Conservation (phyloP, 1,140 invertebrate species). For the Drosophila navojoa region DNA sequence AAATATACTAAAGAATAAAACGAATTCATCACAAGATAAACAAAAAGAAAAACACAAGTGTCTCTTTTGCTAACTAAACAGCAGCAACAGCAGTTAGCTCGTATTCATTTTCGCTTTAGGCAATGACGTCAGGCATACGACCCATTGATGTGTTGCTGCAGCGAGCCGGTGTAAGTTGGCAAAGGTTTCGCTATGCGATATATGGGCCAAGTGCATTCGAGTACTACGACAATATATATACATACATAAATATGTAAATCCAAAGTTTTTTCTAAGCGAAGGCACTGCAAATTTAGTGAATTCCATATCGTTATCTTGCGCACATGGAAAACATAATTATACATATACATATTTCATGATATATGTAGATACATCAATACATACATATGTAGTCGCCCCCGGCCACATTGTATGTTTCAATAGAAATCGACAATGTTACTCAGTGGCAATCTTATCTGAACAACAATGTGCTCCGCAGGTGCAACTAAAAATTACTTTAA, state of each 20-base stretch:
- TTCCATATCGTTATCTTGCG: background rate
- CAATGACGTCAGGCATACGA: conserved; percentile 69
- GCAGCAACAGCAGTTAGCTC: too few relatives aligned
- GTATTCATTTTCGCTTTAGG: conserved; percentile 20
- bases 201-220: conserved; percentile 54
- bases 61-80: too few relatives aligned
- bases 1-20: conserved; percentile 22
- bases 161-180: conserved; percentile 78
- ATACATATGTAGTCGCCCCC: too few relatives aligned
- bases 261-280: background rate
- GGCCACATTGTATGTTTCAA: background rate
- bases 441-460: background rate
- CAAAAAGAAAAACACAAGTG: conserved; percentile 22
- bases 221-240: conserved; percentile 12
- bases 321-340: background rate
- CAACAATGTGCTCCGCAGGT: background rate
- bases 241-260: background rate
- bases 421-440: background rate
- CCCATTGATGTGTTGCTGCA: conserved; percentile 78
- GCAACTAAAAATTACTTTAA: background rate
- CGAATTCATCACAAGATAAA: conserved; percentile 18
- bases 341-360: too few relatives aligned
- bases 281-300: too few relatives aligned
- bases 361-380: too few relatives aligned
- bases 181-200: conserved; percentile 39